phyloP scores from a whole-genome alignment of 2,797 vertebrate species.

The Oophaga sylvatica region DNA sequence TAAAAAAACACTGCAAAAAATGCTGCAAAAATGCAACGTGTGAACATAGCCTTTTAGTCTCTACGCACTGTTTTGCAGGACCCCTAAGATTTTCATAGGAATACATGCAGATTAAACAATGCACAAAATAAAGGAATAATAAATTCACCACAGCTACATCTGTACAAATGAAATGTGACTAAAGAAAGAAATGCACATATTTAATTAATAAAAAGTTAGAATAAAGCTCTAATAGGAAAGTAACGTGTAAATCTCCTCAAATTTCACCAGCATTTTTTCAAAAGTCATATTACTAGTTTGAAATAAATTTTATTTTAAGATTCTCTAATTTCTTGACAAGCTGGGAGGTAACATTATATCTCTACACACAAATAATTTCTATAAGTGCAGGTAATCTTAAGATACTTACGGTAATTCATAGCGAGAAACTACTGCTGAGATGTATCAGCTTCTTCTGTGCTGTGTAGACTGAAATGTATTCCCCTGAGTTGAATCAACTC shows the following conservation, averaged over 20 bases:
- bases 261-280: neutral
- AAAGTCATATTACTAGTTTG: neutral
- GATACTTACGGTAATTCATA: constrained; percentile 56
- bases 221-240: neutral
- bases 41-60: too few species aligned
- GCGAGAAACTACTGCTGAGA: neutral
- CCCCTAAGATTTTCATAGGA: too few species aligned
- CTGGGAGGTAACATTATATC: neutral
- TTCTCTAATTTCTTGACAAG: neutral
- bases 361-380: neutral
- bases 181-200: neutral
- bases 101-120: neutral
- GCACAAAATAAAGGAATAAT: neutral
- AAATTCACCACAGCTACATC: neutral
- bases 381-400: neutral
- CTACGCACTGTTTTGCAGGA: too few species aligned
- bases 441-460: constrained; percentile 8
- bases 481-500: constrained; percentile 38
- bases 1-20: too few species aligned
- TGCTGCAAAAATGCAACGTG: too few species aligned
- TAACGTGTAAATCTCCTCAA: neutral
- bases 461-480: neutral
- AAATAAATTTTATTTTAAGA: neutral
- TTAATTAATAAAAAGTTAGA: neutral
- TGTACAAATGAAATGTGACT: neutral